Percentiles rank a stretch among this genome's conserved stretches.
These are phyloP conservation scores for Etheostoma cragini DNA, from an alignment of 2,113 vertebrate genomes.

Conservation along the genomic window DNA sequence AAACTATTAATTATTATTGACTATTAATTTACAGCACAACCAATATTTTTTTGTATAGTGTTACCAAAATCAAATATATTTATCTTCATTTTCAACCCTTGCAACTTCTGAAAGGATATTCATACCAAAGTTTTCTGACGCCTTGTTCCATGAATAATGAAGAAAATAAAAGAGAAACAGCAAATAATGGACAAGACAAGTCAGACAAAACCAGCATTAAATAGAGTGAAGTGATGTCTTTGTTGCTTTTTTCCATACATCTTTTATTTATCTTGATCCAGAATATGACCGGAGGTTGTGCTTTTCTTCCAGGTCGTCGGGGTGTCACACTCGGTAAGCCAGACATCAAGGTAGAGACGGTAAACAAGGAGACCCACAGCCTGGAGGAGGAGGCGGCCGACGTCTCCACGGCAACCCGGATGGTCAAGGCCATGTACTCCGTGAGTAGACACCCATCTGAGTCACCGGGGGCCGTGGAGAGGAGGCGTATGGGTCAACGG, in stretches of 20 bases:
- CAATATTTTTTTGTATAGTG: too few species aligned
- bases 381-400: constrained; percentile 92
- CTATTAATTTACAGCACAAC: too few species aligned
- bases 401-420: constrained; percentile 91
- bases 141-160: not conserved
- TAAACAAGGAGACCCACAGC: constrained; percentile 93
- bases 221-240: not conserved
- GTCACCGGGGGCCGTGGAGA: constrained; percentile 73
- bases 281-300: constrained; percentile 16
- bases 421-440: constrained; percentile 98
- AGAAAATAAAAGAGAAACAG: not conserved
- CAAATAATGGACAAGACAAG: not conserved
- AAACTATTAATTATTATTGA: too few species aligned
- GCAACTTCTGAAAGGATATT: not conserved
- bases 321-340: constrained; percentile 94
- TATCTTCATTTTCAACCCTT: not conserved
- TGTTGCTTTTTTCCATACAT: constrained; percentile 4
- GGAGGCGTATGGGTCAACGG: constrained; percentile 61
- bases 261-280: constrained; percentile 15
- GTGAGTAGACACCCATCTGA: constrained; percentile 84
- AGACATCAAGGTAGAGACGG: constrained; percentile 97
- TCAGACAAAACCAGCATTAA: not conserved
- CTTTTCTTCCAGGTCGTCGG: constrained; percentile 87
- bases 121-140: not conserved
- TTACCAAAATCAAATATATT: too few species aligned